Evolutionary conservation across 2,797 vertebrate species (phyloP), one percentile per base, ranked within the genome.

Genomic region (Clarias laeviceps): DNA sequence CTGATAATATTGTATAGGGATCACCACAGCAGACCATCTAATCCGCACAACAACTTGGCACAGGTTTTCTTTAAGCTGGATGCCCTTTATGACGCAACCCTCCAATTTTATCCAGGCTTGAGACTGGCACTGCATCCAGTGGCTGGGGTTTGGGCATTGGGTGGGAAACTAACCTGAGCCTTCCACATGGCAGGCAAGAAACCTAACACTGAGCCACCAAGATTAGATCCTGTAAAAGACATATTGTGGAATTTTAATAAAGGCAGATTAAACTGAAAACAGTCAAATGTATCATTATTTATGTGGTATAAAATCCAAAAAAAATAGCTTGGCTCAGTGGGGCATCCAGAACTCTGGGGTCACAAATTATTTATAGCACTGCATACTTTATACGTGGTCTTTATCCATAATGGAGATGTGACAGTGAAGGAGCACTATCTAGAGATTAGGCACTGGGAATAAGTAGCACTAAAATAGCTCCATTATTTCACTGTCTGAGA

Each of bases 381-480:
- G 29, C n/a, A 76, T 76, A 8, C 17, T 77, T 77, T 77, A 29
- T 14, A 22, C 73, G 59, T 11, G 22, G 54, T 1, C 54, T 59
- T 77, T 34, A 32, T 34, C 27, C 74, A 61, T 37, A 5, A 4
- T 78, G 74, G 27, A 59, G 20, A 59, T 24, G 20, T 61, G 29
- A 61, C 74, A 34, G 27, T 76, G 73, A 77, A 77, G 2, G 18
- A 22, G 8, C 54, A 32, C 5, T 24, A 32, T 37, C 57, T 22
- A 32, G 18, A 57, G 12, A 77, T 24, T 24, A 29, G 3, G 54
- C 29, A 61, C 32, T 61, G 20, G 76, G 22, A 61, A 61, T 61
- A 61, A 61, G 74, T 59, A 59, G 32, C 76, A 62, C 32, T 61
- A 61, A 61, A 78, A 61, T 61, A 78, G 56, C 29, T 78, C 76